These are phyloP conservation scores for Cygnus olor DNA, from an alignment of 2,797 vertebrate genomes.

Conservation along the genomic window DNA sequence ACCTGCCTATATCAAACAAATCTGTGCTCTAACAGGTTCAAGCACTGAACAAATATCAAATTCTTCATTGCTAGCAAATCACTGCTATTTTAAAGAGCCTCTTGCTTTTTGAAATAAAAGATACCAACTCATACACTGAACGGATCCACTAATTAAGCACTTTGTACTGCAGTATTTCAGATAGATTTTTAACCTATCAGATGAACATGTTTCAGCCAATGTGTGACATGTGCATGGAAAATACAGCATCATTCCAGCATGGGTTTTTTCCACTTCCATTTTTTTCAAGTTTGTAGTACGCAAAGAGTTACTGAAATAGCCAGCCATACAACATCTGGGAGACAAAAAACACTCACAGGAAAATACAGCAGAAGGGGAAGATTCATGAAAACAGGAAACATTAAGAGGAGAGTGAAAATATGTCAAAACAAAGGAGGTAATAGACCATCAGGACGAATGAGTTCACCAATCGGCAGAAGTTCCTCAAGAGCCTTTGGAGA, in stretches of 20 bases:
- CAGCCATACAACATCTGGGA: conserved; percentile 76
- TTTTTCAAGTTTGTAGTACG: conserved; percentile 57
- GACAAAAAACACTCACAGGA: conserved; percentile 80
- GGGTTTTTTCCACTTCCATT: conserved; percentile 74
- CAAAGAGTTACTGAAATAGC: conserved; percentile 79
- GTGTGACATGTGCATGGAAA: conserved; percentile 51
- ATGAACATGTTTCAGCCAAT: neutral
- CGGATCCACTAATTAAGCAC: neutral
- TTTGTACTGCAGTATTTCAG: conserved; percentile 19
- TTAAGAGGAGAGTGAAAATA: conserved; percentile 75
- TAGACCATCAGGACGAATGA: conserved; percentile 42
- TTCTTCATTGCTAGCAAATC: neutral
- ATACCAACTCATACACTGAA: neutral
- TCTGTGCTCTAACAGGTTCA: neutral
- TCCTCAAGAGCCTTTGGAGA: conserved; percentile 77
- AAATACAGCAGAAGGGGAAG: conserved; percentile 77
- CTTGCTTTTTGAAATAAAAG: conserved; percentile 8
- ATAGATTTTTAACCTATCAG: neutral
- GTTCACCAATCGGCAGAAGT: conserved; percentile 33
- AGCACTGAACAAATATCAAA: neutral
- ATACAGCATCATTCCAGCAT: neutral
- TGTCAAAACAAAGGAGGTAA: conserved; percentile 80
- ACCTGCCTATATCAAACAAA: neutral
- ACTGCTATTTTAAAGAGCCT: neutral
- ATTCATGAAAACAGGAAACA: conserved; percentile 82